phyloP scores from a whole-genome alignment of 2,888 invertebrate species.

The Carcina quercana region DNA sequence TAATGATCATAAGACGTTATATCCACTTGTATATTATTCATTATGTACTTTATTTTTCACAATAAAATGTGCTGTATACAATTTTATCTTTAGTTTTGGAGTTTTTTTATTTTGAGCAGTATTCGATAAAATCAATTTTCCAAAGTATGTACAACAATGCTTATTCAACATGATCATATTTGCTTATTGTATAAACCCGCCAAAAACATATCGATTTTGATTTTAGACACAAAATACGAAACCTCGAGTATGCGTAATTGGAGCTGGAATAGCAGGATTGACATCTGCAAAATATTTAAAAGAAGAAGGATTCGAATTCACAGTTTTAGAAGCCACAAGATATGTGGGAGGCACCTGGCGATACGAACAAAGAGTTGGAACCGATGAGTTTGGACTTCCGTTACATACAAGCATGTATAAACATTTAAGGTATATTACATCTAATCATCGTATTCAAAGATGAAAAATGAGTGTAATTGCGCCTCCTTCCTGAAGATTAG shows the following conservation, averaged over 20 bases:
- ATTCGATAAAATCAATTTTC: too few species aligned
- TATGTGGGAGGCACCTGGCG: slow-evolving; percentile 64
- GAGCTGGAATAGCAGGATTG: slow-evolving; percentile 58
- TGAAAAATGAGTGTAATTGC: too few species aligned
- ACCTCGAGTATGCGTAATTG: slow-evolving; percentile 54
- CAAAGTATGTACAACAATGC: too few species aligned
- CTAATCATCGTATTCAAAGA: neutral
- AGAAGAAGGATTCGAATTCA: slow-evolving; percentile 48
- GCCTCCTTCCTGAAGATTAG: too few species aligned
- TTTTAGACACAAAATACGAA: slow-evolving; percentile 15
- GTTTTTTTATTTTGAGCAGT: too few species aligned
- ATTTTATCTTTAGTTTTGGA: too few species aligned
- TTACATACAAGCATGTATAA: slow-evolving; percentile 82
- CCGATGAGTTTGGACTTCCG: slow-evolving; percentile 71
- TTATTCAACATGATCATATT: too few species aligned
- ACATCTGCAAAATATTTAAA: slow-evolving; percentile 52
- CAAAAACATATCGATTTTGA: neutral
- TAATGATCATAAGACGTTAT: too few species aligned
- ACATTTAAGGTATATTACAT: slow-evolving; percentile 72
- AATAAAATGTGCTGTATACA: too few species aligned
- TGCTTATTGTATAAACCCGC: too few species aligned
- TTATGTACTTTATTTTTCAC: too few species aligned
- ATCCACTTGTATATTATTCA: too few species aligned
- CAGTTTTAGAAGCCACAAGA: slow-evolving; percentile 49
- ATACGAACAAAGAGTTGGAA: slow-evolving; percentile 61